These are phyloP conservation scores for Heliconius aoede DNA, from an alignment of 2,888 invertebrate genomes.

Conservation along the genomic window DNA sequence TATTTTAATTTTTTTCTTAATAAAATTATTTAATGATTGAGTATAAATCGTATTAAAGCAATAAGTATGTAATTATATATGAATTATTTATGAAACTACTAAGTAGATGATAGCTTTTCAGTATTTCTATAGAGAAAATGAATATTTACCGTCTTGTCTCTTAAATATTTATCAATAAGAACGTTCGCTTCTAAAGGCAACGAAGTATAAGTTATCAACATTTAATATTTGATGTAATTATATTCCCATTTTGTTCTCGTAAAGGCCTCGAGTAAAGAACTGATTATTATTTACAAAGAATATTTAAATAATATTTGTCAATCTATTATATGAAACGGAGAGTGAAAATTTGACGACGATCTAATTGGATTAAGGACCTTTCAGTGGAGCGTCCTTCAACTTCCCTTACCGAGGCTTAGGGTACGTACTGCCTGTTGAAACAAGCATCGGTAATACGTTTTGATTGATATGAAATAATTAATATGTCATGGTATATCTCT, in stretches of 20 bases:
- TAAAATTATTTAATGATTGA: neutral
- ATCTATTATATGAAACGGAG: conserved; percentile 17
- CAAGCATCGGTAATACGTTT: conserved; percentile 6
- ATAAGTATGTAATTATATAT: too few species aligned
- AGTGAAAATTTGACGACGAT: conserved; percentile 30
- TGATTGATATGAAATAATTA: conserved; percentile 4
- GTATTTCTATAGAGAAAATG: conserved; percentile 8
- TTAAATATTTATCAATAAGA: conserved; percentile 11
- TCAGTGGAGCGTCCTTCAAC: conserved; percentile 27
- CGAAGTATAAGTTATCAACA: conserved; percentile 5
- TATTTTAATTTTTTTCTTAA: neutral
- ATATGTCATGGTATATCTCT: neutral
- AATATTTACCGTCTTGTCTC: conserved; percentile 16
- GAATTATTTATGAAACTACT: conserved; percentile 13
- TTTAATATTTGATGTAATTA: conserved; percentile 19
- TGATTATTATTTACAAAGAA: conserved; percentile 19
- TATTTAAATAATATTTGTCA: conserved; percentile 22
- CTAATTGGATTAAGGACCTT: conserved; percentile 36
- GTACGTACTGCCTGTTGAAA: conserved; percentile 14
- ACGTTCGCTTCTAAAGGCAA: conserved; percentile 16
- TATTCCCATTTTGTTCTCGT: conserved; percentile 5
- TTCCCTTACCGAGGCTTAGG: neutral
- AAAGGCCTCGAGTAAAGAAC: neutral
- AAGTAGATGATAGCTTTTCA: conserved; percentile 4
- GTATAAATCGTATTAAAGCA: neutral